phyloP scores from a whole-genome alignment of 53 echinoderm and acorn worm genomes.

The Paracentrotus lividus region DNA sequence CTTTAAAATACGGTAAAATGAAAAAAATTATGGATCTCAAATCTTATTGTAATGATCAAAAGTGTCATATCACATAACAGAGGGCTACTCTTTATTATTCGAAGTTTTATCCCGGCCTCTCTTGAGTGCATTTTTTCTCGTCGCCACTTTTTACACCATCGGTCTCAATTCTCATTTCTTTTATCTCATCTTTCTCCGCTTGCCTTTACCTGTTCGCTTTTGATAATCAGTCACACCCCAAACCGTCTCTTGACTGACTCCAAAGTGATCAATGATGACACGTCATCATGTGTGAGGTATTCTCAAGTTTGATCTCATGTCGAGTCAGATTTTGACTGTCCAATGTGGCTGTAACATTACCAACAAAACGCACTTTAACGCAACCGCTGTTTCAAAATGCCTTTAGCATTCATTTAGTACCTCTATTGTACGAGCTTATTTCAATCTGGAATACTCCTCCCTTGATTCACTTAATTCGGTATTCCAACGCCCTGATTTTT shows the following conservation, averaged over 20 bases:
- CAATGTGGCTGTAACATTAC: no score
- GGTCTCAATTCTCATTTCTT: not conserved
- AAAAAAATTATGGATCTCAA: not conserved
- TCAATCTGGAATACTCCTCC: not conserved
- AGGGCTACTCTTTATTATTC: not conserved
- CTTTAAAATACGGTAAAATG: not conserved
- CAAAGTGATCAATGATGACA: no score
- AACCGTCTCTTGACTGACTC: no score
- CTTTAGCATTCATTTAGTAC: not conserved
- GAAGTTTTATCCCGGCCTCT: not conserved
- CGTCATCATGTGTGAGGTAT: no score
- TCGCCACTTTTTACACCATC: not conserved
- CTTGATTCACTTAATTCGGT: no score
- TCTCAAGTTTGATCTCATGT: no score
- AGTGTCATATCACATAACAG: not conserved
- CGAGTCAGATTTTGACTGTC: no score
- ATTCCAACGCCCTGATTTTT: no score
- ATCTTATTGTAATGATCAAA: not conserved
- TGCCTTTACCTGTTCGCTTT: not conserved
- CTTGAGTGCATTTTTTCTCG: no score
- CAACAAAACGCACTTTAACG: not conserved
- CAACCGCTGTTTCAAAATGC: constrained; percentile 18
- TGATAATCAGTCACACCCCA: no score
- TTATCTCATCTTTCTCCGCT: not conserved
- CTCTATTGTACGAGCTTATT: not conserved